Evolutionary conservation across 2,888 invertebrate species (phyloP).

Genomic region (Parnassius mnemosyne): DNA sequence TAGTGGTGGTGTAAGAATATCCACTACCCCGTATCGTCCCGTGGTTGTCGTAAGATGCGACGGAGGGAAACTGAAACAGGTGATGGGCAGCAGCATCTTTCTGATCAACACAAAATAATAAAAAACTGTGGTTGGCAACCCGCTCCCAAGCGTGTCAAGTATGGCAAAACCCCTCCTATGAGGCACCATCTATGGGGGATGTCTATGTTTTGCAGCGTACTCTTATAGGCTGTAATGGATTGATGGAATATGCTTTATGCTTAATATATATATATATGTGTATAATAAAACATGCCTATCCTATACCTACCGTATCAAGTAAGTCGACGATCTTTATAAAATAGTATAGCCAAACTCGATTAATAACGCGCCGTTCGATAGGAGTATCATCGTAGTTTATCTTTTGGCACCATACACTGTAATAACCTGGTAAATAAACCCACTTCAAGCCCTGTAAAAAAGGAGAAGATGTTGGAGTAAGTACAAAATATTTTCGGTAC

Average conservation of each 20-base stretch:
- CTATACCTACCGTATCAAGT: conserved; percentile 62
- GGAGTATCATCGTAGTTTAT: conserved; percentile 64
- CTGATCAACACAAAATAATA: no score
- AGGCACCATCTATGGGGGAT: no score
- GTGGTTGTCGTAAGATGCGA: no score
- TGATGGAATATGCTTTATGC: not conserved
- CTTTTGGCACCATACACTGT: conserved; percentile 74
- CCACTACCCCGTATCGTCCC: no score
- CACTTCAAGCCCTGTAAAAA: conserved; percentile 54
- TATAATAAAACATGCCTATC: not conserved
- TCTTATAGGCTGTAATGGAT: no score
- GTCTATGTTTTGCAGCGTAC: no score
- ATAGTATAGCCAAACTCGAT: conserved; percentile 69
- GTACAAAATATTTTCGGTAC: not conserved
- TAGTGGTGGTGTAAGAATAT: not conserved
- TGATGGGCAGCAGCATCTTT: no score
- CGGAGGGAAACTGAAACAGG: no score
- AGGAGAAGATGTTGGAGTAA: conserved; percentile 1
- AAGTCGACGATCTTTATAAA: conserved; percentile 72
- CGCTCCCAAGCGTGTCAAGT: no score
- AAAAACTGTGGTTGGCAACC: no score
- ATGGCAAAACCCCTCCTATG: no score
- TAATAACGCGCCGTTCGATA: conserved; percentile 57
- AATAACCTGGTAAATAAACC: conserved; percentile 64
- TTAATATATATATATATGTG: not conserved